A percentile compares a stretch with the other conserved stretches of the same genome.
phyloP scores from a whole-genome alignment of 2,797 vertebrate species.

The Hoplostethus atlanticus region DNA sequence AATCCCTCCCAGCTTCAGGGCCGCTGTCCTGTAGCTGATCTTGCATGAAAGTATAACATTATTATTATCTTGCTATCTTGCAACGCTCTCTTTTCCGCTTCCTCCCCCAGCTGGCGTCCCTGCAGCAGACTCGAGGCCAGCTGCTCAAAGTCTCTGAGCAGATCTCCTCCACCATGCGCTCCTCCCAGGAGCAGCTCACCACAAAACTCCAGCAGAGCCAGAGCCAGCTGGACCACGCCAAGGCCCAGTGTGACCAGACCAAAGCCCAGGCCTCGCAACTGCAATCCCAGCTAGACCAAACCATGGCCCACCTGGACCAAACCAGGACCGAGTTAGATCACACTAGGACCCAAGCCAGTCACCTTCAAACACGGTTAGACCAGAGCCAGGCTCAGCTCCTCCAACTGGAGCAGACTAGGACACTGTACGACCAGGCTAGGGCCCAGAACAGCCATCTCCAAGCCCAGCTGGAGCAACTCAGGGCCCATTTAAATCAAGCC shows the following conservation, averaged over 20 bases:
- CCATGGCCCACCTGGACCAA: constrained; percentile 41
- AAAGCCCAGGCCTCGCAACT: constrained; percentile 12
- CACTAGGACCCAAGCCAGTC: constrained; percentile 14
- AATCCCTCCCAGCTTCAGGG: background rate
- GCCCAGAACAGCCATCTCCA: constrained; percentile 70
- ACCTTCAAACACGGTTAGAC: constrained; percentile 61
- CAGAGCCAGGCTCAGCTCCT: constrained; percentile 50
- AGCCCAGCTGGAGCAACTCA: constrained; percentile 82
- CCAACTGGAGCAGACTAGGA: constrained; percentile 63
- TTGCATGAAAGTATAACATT: background rate
- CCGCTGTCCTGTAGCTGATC: background rate
- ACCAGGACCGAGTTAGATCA: constrained; percentile 48
- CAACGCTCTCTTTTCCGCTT: background rate
- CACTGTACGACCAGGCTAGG: constrained; percentile 51
- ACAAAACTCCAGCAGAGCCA: constrained; percentile 80
- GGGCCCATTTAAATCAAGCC: constrained; percentile 55
- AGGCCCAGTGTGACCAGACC: constrained; percentile 8
- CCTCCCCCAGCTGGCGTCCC: constrained; percentile 78
- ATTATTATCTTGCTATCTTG: background rate
- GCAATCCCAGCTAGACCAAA: constrained; percentile 31
- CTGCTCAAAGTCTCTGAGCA: constrained; percentile 84
- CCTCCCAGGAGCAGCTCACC: constrained; percentile 84
- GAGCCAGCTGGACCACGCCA: constrained; percentile 61
- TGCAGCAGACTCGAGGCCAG: constrained; percentile 86
- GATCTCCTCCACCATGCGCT: constrained; percentile 81